A percentile compares a stretch with the other conserved stretches of the same genome.
Conservation (phyloP, 2,797 vertebrate genomes). For the Margarornis squamiger region DNA sequence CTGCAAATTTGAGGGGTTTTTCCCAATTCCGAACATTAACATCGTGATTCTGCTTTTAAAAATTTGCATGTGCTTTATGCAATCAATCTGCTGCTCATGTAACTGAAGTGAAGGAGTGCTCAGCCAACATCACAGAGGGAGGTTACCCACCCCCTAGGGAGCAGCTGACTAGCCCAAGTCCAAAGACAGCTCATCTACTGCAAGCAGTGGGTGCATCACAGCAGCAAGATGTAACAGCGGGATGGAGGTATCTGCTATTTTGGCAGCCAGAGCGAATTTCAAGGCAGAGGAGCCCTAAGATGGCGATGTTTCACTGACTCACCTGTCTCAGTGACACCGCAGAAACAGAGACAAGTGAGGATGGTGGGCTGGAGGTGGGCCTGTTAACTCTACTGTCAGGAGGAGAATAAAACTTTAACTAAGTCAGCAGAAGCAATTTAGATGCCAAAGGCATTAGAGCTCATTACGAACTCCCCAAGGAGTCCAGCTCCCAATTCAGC, state of each 20-base stretch:
- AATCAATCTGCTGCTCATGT: neutral
- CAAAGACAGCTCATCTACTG: neutral
- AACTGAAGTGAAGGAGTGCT: rapidly evolving
- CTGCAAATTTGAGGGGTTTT: neutral
- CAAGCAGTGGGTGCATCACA: neutral
- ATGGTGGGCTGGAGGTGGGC: neutral
- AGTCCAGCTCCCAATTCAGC: neutral
- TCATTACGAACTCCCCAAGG: neutral
- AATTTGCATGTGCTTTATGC: neutral
- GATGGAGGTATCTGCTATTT: neutral
- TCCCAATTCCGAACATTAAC: neutral
- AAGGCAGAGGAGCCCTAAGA: neutral
- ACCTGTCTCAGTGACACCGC: neutral
- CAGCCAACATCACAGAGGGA: neutral
- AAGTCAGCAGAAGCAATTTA: slow-evolving; percentile 13
- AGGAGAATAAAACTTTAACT: neutral
- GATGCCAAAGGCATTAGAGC: neutral
- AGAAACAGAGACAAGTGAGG: neutral
- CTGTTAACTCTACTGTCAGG: neutral
- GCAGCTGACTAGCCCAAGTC: neutral
- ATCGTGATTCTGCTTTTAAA: neutral
- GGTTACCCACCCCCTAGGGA: rapidly evolving
- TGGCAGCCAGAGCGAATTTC: neutral
- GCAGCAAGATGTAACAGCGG: neutral
- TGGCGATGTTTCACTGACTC: neutral